phyloP scores from a whole-genome alignment of 1,140 invertebrate species.

The Drosophila sp. region DNA sequence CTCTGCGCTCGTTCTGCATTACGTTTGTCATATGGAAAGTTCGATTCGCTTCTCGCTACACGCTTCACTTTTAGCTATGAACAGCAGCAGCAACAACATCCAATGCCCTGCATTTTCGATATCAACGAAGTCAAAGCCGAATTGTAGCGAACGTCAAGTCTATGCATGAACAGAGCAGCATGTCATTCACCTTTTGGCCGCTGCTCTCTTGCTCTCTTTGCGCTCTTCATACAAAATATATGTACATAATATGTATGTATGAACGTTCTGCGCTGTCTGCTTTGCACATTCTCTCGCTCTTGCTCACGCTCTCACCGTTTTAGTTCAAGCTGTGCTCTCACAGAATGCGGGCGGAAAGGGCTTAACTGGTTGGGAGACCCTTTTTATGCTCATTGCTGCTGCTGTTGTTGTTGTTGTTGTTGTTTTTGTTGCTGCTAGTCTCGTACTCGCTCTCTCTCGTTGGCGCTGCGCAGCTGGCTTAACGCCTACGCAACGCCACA shows the following conservation, averaged over 20 bases:
- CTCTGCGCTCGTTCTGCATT: slow-evolving; percentile 33
- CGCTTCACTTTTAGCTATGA: slow-evolving; percentile 46
- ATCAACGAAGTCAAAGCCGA: slow-evolving; percentile 50
- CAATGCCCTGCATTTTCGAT: slow-evolving; percentile 63
- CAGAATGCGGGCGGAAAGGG: slow-evolving; percentile 4
- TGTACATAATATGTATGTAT: not conserved
- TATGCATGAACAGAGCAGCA: slow-evolving; percentile 37
- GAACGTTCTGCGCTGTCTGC: slow-evolving; percentile 40
- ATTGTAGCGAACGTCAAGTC: slow-evolving; percentile 29
- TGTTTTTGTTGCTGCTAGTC: slow-evolving; percentile 14
- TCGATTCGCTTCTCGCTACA: slow-evolving; percentile 34
- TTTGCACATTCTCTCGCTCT: slow-evolving; percentile 18
- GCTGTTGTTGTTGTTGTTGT: too few species aligned
- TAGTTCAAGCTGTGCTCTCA: slow-evolving; percentile 39
- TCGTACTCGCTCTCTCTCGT: slow-evolving; percentile 13
- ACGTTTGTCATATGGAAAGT: slow-evolving; percentile 51
- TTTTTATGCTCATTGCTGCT: slow-evolving; percentile 39
- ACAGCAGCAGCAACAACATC: slow-evolving; percentile 29
- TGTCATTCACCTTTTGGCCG: slow-evolving; percentile 76
- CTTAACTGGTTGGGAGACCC: slow-evolving; percentile 24
- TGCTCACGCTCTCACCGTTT: slow-evolving; percentile 1
- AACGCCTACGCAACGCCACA: slow-evolving; percentile 55
- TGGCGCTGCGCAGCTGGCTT: slow-evolving; percentile 56
- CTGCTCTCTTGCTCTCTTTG: slow-evolving; percentile 25
- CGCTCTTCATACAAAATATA: not conserved